phyloP scores from a whole-genome alignment of 2,797 vertebrate species.

The Pachyuromys duprasi region DNA sequence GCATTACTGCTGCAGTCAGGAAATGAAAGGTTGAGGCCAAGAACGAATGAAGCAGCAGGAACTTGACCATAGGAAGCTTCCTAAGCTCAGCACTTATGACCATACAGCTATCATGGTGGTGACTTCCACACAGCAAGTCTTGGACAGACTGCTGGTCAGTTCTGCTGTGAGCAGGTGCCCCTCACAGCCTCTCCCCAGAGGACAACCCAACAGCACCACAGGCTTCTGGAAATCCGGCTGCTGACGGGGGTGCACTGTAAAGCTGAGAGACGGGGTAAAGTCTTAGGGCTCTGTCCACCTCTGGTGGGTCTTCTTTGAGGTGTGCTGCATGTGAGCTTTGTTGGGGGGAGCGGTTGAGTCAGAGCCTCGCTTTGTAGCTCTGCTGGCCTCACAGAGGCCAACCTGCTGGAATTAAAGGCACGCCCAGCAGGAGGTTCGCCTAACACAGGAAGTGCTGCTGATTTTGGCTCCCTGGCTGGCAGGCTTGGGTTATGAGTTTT shows the following conservation, averaged over 20 bases:
- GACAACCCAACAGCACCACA: not conserved
- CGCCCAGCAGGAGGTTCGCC: not conserved
- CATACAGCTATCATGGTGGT: not conserved
- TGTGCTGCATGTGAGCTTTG: not conserved
- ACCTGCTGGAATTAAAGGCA: not conserved
- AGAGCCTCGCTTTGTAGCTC: not conserved
- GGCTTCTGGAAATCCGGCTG: not conserved
- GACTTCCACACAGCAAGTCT: not conserved
- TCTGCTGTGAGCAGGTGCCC: fast-evolving
- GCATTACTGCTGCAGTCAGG: not conserved
- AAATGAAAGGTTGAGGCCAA: not conserved
- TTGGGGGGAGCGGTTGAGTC: not conserved
- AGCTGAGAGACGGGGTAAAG: not conserved
- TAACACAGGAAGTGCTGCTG: not conserved
- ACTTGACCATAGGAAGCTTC: not conserved
- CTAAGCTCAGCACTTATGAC: not conserved
- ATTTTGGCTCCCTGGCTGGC: not conserved
- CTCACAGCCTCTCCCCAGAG: not conserved
- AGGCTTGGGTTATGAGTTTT: not conserved
- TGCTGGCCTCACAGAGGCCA: not conserved
- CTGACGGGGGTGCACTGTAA: not conserved
- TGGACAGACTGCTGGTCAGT: not conserved
- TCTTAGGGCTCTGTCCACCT: not conserved
- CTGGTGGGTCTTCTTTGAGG: not conserved
- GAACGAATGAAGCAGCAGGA: not conserved